A percentile compares a stretch with the other conserved stretches of the same genome.
phyloP scores from a whole-genome alignment of 2,888 invertebrate genomes.

The Endotricha flammealis region DNA sequence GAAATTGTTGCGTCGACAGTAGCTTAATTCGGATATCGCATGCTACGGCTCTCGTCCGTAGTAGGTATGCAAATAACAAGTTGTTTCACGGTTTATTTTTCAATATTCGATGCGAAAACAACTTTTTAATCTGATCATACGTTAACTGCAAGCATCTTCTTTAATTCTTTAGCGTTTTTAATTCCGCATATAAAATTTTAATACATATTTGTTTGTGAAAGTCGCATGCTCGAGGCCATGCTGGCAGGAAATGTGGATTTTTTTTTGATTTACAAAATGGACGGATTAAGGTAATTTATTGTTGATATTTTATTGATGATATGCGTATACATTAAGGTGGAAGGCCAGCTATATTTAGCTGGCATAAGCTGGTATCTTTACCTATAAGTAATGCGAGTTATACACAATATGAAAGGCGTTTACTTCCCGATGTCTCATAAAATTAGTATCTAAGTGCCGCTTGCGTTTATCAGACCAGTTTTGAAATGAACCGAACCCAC shows the following conservation, averaged over 20 bases:
- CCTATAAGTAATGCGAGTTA: slow-evolving; percentile 26
- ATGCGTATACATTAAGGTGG: slow-evolving; percentile 23
- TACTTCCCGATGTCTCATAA: slow-evolving; percentile 62
- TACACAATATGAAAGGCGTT: slow-evolving; percentile 52
- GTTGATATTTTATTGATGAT: slow-evolving; percentile 14
- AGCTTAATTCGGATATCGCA: slow-evolving; percentile 39
- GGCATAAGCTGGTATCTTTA: slow-evolving; percentile 22
- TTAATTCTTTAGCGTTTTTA: slow-evolving; percentile 37
- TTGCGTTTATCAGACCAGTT: slow-evolving; percentile 62
- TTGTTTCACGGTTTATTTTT: slow-evolving; percentile 34
- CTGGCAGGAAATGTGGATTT: slow-evolving; percentile 10
- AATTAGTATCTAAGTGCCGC: slow-evolving; percentile 66
- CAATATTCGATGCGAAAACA: slow-evolving; percentile 25
- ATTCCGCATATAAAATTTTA: slow-evolving; percentile 32
- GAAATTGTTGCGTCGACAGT: slow-evolving; percentile 37
- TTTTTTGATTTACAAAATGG: slow-evolving; percentile 17
- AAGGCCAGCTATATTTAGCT: slow-evolving; percentile 23
- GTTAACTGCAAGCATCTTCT: slow-evolving; percentile 36
- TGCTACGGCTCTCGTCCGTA: slow-evolving; percentile 37
- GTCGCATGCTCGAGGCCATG: slow-evolving; percentile 27
- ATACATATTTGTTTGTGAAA: slow-evolving; percentile 27
- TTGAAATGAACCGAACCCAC: slow-evolving; percentile 44
- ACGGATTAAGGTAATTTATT: slow-evolving; percentile 17
- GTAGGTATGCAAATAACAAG: slow-evolving; percentile 34
- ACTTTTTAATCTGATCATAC: slow-evolving; percentile 38